These are phyloP conservation scores for Ferrisia virgata DNA, from an alignment of 2,888 invertebrate species.

Conservation along the genomic window DNA sequence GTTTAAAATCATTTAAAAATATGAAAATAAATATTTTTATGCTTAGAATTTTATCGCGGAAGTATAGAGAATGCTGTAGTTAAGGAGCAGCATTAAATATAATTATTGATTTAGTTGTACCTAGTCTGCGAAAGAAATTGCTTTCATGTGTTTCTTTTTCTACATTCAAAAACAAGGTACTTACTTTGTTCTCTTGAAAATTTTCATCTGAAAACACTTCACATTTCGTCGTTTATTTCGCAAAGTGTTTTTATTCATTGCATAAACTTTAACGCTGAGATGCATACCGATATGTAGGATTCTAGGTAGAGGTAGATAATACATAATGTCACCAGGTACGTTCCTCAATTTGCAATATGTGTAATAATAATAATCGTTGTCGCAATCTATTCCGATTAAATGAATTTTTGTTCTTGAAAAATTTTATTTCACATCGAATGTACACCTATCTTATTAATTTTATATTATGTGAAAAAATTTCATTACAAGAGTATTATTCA, in stretches of 20 bases:
- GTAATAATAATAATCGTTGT: too few relatives aligned
- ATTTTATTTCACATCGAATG: too few relatives aligned
- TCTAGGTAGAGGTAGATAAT: too few relatives aligned
- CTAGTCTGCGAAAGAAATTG: neutral
- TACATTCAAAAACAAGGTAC: neutral
- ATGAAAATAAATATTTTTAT: neutral
- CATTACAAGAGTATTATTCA: too few relatives aligned
- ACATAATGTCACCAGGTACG: too few relatives aligned
- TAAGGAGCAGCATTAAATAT: neutral
- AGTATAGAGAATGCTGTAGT: neutral
- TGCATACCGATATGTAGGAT: neutral
- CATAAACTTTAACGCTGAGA: neutral
- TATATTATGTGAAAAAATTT: too few relatives aligned
- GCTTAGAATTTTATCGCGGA: neutral
- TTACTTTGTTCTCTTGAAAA: neutral
- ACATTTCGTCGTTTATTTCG: neutral
- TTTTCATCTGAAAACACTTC: neutral
- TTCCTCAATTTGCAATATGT: too few relatives aligned
- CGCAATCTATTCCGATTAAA: too few relatives aligned
- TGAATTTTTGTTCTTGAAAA: too few relatives aligned
- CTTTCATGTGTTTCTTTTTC: neutral
- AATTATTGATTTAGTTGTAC: constrained; percentile 8
- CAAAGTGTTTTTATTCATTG: neutral
- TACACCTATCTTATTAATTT: too few relatives aligned
- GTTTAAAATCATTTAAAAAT: neutral